A percentile compares a stretch with the other conserved stretches of the same genome.
These are phyloP conservation scores for Propsilocerus akamusi DNA, from an alignment of 1,140 invertebrate genomes.

Conservation along the genomic window DNA sequence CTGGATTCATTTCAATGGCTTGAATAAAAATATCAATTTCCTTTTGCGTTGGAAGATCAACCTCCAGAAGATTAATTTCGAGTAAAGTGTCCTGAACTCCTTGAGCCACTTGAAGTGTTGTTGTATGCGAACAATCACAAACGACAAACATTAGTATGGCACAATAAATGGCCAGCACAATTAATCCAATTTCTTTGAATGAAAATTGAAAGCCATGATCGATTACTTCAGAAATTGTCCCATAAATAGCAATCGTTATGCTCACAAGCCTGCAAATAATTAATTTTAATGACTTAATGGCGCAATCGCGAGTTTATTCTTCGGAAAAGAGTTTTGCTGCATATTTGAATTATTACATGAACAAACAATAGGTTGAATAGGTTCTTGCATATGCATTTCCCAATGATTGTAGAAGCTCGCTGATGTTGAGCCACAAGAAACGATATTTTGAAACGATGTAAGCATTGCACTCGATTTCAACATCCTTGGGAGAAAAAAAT, in stretches of 20 bases:
- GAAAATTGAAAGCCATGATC: constrained; percentile 36
- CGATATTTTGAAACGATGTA: constrained; percentile 34
- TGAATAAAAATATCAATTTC: constrained; percentile 39
- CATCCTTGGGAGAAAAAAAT: constrained; percentile 19
- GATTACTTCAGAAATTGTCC: constrained; percentile 36
- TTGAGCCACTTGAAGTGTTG: constrained; percentile 29
- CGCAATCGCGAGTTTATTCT: not conserved
- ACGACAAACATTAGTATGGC: constrained; percentile 33
- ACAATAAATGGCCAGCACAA: constrained; percentile 37
- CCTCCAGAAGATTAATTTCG: constrained; percentile 28
- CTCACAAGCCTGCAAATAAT: constrained; percentile 25
- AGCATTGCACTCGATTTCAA: constrained; percentile 27
- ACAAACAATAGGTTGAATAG: constrained; percentile 36
- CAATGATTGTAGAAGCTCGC: constrained; percentile 34
- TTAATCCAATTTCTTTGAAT: constrained; percentile 38
- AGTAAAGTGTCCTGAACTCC: constrained; percentile 34
- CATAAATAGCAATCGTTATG: constrained; percentile 33
- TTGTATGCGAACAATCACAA: constrained; percentile 37
- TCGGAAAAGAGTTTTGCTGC: not conserved
- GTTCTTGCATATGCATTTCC: constrained; percentile 39
- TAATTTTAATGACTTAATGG: not conserved
- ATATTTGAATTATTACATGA: constrained; percentile 26
- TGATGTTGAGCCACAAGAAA: constrained; percentile 35
- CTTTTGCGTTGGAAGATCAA: constrained; percentile 30
- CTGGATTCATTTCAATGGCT: constrained; percentile 41